Evolutionary conservation across 2,113 vertebrate genomes (phyloP), one percentile per base, ranked within the genome.

Genomic region (Phaethon lepturus): DNA sequence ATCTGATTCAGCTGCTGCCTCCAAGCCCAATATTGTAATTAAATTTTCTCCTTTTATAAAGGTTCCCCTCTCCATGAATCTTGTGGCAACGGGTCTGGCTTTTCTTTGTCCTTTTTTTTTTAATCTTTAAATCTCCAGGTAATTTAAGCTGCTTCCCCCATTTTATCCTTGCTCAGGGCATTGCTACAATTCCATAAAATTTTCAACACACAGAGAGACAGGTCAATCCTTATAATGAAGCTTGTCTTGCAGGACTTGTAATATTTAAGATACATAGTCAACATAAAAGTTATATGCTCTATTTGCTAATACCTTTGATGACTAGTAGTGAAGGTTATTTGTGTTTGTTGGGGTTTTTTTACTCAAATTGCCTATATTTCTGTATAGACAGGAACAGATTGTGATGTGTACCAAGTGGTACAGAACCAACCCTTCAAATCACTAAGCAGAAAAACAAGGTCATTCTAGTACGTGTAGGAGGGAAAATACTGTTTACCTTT

Each of bases 21-120:
- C 52, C 62, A 96, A 96, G 24, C 50, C 31, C 84, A 85, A 80
- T 67, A 59, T 93, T 91, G 82, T 59, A 86, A 89, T 80, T 94
- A 94, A 84, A 29, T 62, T 90, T 91, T 56, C 63, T 96, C 68
- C 56, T 69, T 78, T 85, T 91, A n/a, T 24, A 73, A 80, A 71
- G 58, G 47, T 7, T 3, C 10, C 17, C 9, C 8, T 10, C 4
- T 4, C 10, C 10, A 33, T 11, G 8, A 47, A 66, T 52, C 33
- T 84, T 80, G 12, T 10, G 24, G 33, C 42, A 79, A 60, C 58
- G 2, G 17, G 4, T 35, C 64, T 64, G 33, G 24, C 33, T 72
- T 90, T 62, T 66, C 14, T 60, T 52, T 49, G 23, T 12, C 5
- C 18, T 50, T 45, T n/a, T 23, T 38, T 42, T 87, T 71, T 58